Evolutionary conservation across 2,113 vertebrate genomes (phyloP).

Genomic region (Pterophyllum scalare): DNA sequence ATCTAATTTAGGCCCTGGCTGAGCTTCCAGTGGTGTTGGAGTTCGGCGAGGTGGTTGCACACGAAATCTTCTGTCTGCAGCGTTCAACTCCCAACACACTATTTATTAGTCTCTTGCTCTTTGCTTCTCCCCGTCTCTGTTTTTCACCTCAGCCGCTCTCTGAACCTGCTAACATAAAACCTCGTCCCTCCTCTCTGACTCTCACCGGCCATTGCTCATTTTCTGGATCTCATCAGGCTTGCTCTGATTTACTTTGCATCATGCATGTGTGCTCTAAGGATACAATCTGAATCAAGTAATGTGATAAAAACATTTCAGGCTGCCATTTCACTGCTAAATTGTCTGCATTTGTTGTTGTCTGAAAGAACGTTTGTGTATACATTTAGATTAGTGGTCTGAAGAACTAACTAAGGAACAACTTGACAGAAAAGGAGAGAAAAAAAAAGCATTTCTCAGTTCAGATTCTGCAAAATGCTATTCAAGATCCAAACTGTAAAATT

Average conservation of each 20-base stretch:
- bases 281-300: not conserved
- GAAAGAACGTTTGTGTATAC: not conserved
- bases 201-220: not conserved
- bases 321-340: not conserved
- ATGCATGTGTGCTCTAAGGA: not conserved
- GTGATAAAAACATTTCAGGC: not conserved
- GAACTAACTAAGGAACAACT: not conserved
- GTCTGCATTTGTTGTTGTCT: too few species aligned
- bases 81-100: slow-evolving; percentile 29
- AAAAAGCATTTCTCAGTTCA: not conserved
- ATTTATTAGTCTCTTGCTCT: slow-evolving; percentile 54
- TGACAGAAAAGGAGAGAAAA: too few species aligned
- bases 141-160: slow-evolving; percentile 37
- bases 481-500: too few species aligned
- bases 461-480: not conserved
- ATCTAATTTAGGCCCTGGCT: slow-evolving; percentile 27
- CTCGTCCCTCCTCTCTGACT: not conserved
- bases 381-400: not conserved
- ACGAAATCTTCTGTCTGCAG: slow-evolving; percentile 26
- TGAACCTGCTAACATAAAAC: slow-evolving; percentile 5
- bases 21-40: slow-evolving; percentile 7
- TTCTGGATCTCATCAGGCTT: not conserved
- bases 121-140: not conserved
- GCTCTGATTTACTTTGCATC: not conserved
- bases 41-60: not conserved